Evolutionary conservation across 2,888 invertebrate genomes (phyloP).

Genomic region (Stenotaenia linearis): DNA sequence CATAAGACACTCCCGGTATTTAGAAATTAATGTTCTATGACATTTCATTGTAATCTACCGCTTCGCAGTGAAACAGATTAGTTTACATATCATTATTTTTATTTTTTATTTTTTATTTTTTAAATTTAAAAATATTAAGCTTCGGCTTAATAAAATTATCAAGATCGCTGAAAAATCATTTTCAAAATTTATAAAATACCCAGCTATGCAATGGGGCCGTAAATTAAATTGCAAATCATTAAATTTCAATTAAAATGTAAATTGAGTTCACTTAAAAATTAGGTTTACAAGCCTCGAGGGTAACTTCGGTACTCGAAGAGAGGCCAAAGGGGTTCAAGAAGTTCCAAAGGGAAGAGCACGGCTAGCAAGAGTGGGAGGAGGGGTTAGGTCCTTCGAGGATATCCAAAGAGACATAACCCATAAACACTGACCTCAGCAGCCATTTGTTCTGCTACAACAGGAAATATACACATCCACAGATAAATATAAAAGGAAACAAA

Average conservation of each 20-base stretch:
- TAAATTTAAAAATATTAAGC: too few species aligned
- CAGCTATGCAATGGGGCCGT: neutral
- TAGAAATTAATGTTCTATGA: neutral
- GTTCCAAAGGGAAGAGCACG: neutral
- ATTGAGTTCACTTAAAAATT: neutral
- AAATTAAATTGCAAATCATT: neutral
- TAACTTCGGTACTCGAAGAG: neutral
- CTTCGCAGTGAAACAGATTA: neutral
- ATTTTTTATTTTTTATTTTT: too few species aligned
- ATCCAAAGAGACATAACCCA: conserved; percentile 11
- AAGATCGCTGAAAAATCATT: neutral
- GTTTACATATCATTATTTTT: neutral
- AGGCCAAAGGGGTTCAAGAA: conserved; percentile 19
- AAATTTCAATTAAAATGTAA: conserved; percentile 7
- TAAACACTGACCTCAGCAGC: conserved; percentile 11
- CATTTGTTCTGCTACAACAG: conserved; percentile 19
- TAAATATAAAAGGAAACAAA: neutral
- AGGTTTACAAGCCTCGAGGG: neutral
- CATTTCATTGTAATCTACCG: neutral
- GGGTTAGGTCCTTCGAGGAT: neutral
- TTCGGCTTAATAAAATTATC: too few species aligned
- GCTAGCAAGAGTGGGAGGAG: neutral
- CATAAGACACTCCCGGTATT: neutral
- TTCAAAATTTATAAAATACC: neutral
- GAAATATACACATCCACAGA: conserved; percentile 11